phyloP scores from a whole-genome alignment of 2,797 vertebrate genomes.

The Xerus rutilus region DNA sequence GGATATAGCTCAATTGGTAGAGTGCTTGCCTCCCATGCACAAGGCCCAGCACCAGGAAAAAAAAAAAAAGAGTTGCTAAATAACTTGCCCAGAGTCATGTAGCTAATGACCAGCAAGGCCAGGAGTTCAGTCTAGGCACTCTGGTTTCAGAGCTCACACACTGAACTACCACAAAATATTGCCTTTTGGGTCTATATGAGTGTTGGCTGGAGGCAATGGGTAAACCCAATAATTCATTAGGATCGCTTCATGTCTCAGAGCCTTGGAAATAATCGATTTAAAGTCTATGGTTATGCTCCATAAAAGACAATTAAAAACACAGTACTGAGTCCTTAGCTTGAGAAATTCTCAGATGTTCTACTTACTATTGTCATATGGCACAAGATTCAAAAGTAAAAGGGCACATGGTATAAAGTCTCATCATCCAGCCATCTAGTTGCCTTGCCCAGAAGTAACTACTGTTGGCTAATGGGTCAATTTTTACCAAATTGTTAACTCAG shows the following conservation, averaged over 20 bases:
- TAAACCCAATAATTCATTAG: background rate
- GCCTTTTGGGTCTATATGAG: background rate
- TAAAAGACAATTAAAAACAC: background rate
- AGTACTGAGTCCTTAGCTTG: background rate
- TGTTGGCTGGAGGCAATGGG: background rate
- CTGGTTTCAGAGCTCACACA: background rate
- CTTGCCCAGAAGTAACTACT: background rate
- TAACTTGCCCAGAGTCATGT: background rate
- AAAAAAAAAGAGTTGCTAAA: background rate
- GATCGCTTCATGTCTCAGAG: background rate
- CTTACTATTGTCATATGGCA: background rate
- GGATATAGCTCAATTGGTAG: too few relatives aligned
- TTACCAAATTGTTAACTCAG: background rate
- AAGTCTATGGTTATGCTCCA: background rate
- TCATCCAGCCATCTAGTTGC: background rate
- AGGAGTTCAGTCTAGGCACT: background rate
- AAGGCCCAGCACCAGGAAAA: too few relatives aligned
- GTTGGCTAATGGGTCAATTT: background rate
- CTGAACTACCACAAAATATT: background rate
- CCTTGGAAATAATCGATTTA: background rate
- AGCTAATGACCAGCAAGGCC: background rate
- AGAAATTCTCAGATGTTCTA: background rate
- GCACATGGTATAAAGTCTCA: background rate
- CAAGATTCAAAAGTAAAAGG: background rate
- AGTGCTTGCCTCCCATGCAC: too few relatives aligned